Evolutionary conservation across 2,888 invertebrate species (phyloP).

Genomic region (Lamellibrachia satsuma): DNA sequence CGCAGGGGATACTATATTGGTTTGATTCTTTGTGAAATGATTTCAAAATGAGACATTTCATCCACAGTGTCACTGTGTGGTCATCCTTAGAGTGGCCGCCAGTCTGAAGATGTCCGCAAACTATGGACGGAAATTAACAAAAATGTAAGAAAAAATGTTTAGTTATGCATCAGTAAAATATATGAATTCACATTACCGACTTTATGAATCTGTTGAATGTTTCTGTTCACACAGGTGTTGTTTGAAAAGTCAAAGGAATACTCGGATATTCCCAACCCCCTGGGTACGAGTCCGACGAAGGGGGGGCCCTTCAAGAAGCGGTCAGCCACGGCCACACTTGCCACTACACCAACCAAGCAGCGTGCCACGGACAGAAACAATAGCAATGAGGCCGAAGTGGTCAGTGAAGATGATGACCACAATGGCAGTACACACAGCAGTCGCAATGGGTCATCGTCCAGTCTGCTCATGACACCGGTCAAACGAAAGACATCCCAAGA

Average conservation of each 20-base stretch:
- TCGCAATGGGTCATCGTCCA: constrained; percentile 8
- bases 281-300: not conserved
- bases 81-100: too few relatives aligned
- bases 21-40: too few relatives aligned
- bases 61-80: too few relatives aligned
- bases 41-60: too few relatives aligned
- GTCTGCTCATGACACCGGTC: not conserved
- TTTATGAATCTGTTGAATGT: too few relatives aligned
- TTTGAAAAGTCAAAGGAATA: constrained; percentile 63
- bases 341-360: constrained; percentile 21
- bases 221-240: constrained; percentile 48
- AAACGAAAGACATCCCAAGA: not conserved
- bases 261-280: constrained; percentile 52
- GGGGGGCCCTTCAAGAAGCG: constrained; percentile 14
- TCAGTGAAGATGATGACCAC: not conserved
- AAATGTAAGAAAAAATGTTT: too few relatives aligned
- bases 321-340: not conserved
- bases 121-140: too few relatives aligned
- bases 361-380: not conserved
- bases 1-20: too few relatives aligned
- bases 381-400: not conserved
- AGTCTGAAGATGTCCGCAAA: too few relatives aligned
- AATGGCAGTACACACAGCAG: not conserved
- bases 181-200: too few relatives aligned
- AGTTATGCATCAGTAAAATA: too few relatives aligned